phyloP scores from a whole-genome alignment of 2,888 invertebrate genomes.

The Agriopis marginaria region DNA sequence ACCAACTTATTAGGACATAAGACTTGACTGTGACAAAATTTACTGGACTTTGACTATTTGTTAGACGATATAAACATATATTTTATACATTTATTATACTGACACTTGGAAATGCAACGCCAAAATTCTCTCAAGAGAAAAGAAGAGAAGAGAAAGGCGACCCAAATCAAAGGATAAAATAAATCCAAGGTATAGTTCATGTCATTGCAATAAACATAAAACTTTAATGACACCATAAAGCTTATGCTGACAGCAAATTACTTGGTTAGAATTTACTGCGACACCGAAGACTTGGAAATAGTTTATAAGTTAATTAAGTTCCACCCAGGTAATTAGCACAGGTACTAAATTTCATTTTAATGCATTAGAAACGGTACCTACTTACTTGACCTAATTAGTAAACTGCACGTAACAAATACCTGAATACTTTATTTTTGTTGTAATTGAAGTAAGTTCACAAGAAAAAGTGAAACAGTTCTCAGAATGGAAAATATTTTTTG shows the following conservation, averaged over 20 bases:
- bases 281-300: slow-evolving; percentile 10
- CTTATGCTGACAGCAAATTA: slow-evolving; percentile 24
- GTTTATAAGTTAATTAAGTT: slow-evolving; percentile 27
- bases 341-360: slow-evolving; percentile 1
- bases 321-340: slow-evolving; percentile 11
- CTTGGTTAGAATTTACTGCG: slow-evolving; percentile 25
- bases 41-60: too few species aligned
- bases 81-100: too few species aligned
- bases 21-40: too few species aligned
- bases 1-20: too few species aligned
- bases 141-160: too few species aligned
- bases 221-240: slow-evolving; percentile 22
- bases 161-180: slow-evolving; percentile 3
- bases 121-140: too few species aligned
- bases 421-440: too few species aligned
- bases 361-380: not conserved
- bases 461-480: too few species aligned
- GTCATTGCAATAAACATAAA: slow-evolving; percentile 19
- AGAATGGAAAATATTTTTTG: too few species aligned
- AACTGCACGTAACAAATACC: not conserved
- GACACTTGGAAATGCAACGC: too few species aligned
- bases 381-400: not conserved
- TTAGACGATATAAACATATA: too few species aligned
- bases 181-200: slow-evolving; percentile 15
- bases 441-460: too few species aligned